A percentile compares a stretch with the other conserved stretches of the same genome.
Conservation (phyloP, 2,113 vertebrate species). For the Aegypius monachus region DNA sequence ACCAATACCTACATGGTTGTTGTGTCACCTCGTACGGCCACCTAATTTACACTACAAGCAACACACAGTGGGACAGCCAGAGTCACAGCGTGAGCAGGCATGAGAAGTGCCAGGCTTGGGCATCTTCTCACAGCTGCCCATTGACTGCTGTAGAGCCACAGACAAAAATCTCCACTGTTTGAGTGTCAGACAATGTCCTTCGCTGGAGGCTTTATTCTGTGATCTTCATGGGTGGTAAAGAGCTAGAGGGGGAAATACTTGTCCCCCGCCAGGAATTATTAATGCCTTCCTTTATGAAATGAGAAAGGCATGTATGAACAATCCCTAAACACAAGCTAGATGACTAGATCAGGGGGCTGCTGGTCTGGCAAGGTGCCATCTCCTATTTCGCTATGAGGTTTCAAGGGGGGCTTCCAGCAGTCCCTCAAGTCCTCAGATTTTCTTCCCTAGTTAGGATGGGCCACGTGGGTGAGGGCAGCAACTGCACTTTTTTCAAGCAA, state of each 20-base stretch:
- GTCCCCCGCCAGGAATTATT: not conserved
- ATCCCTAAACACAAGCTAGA: not conserved
- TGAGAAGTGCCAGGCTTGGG: not conserved
- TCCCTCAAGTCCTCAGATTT: not conserved
- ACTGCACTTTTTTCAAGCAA: not conserved
- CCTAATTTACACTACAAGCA: not conserved
- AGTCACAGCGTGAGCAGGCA: not conserved
- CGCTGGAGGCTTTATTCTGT: not conserved
- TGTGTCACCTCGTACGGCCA: not conserved
- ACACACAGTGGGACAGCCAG: not conserved
- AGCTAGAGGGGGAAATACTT: not conserved
- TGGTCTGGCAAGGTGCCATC: not conserved
- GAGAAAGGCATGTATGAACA: not conserved
- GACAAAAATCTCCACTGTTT: not conserved
- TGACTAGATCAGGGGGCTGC: not conserved
- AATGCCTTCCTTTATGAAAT: slow-evolving; percentile 41
- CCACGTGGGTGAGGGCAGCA: not conserved
- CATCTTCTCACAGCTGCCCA: not conserved
- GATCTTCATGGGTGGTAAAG: slow-evolving; percentile 15
- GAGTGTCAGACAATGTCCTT: not conserved
- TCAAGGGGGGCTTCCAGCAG: not conserved
- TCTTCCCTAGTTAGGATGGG: not conserved
- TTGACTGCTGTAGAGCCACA: not conserved
- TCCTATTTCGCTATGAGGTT: not conserved
- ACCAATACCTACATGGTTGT: fast-evolving